Base-by-base conservation (phyloP, 2,888 invertebrate species). In the Pyrochroa serraticornis region DNA sequence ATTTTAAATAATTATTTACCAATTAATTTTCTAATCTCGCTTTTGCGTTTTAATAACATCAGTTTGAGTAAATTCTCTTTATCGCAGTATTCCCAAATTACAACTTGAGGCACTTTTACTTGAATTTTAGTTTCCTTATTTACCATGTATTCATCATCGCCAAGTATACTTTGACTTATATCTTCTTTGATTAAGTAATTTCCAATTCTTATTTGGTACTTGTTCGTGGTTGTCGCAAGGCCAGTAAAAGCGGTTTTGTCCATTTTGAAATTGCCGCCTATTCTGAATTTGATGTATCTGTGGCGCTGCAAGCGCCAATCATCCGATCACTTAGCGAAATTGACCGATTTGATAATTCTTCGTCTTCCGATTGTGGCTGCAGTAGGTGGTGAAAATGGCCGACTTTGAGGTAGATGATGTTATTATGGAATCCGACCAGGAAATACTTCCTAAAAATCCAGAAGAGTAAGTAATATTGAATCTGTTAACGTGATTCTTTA, bases 381-480 rank as follows among this genome's bases (percentile, higher is more conserved):
- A 10, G 45, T 52, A 47, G 45, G 39, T 42, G 45, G 47, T 46
- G 30, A 71, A 70, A 58, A 78, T 79, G 78, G 78, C 75, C 60
- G 78, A 77, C 59, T 70, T 77, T 50, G 72, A 71, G 22, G 22
- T 22, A 50, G 75, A 75, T 22, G 76, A 76, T 61, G 63, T 76
- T 54, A 70, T 71, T 34, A 76, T 77, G 75, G 77, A 77, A 49
- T 70, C 69, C 12, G 71, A 70, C 51, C 76, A 77, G 61, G 72
- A 66, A 52, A 75, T 79, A 58, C 73, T 79, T 50, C 73, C 76
- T 2, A 74, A 72, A 66, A 75, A 70, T 60, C 69, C 73, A n/a
- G 77, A 77, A 71, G 76, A 77, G 80, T 79, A 64, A 79, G 80
- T 79, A 49, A 33, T 38, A 3, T 42, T n/a, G 34, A 39, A 43